A percentile compares a stretch with the other conserved stretches of the same genome.
phyloP scores from a whole-genome alignment of 2,113 vertebrate species.

The Caloenas nicobarica region DNA sequence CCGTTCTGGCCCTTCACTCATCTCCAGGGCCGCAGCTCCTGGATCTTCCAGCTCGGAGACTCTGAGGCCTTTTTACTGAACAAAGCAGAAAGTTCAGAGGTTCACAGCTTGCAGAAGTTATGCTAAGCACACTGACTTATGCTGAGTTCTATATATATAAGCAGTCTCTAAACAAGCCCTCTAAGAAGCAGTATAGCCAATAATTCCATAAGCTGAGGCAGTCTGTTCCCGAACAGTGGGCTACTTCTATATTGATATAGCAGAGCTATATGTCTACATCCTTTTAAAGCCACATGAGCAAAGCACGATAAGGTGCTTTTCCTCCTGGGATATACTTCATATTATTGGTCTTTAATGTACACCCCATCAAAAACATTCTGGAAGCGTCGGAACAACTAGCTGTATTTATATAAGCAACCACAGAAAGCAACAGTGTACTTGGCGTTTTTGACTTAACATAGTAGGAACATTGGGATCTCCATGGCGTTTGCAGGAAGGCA shows the following conservation, averaged over 20 bases:
- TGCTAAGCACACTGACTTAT: too few relatives aligned
- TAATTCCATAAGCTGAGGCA: too few relatives aligned
- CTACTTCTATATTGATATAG: not conserved
- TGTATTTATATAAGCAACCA: not conserved
- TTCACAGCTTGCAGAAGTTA: too few relatives aligned
- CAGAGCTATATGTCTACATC: not conserved
- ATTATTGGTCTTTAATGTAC: not conserved
- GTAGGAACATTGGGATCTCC: not conserved
- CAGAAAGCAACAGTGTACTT: not conserved
- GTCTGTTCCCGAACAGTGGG: too few relatives aligned
- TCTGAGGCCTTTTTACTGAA: too few relatives aligned
- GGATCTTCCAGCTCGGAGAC: too few relatives aligned
- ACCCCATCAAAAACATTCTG: not conserved
- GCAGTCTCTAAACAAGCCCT: too few relatives aligned
- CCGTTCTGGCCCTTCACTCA: too few relatives aligned
- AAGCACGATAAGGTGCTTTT: not conserved
- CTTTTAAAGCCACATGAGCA: not conserved
- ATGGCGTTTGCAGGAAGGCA: not conserved
- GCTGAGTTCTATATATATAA: too few relatives aligned
- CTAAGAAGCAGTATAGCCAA: too few relatives aligned
- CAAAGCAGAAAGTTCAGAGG: too few relatives aligned
- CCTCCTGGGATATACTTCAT: not conserved
- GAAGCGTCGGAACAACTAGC: not conserved
- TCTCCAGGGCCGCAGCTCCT: too few relatives aligned
- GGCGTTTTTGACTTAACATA: not conserved